These are phyloP conservation scores for Chrysoperla carnea DNA, from an alignment of 1,140 invertebrate genomes.

Conservation along the genomic window DNA sequence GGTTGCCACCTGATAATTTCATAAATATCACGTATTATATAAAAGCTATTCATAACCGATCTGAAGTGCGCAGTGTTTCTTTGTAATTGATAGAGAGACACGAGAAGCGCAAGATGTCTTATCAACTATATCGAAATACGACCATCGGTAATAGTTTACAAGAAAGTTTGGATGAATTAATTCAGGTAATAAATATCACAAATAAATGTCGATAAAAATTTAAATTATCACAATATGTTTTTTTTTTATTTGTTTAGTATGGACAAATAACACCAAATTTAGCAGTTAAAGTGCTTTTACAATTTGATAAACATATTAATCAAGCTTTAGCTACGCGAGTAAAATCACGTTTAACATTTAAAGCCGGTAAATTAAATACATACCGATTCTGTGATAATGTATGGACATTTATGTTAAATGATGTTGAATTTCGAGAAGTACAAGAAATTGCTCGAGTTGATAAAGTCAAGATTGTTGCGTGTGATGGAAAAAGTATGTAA, in stretches of 20 bases:
- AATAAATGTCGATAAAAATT: conserved; percentile 7
- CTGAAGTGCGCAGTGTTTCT: neutral
- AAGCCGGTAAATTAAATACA: conserved; percentile 93
- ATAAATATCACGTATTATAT: neutral
- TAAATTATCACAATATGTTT: conserved; percentile 1
- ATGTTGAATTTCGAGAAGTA: conserved; percentile 94
- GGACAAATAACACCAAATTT: conserved; percentile 87
- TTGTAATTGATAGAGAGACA: neutral
- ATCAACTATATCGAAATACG: conserved; percentile 95
- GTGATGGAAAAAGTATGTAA: conserved; percentile 91
- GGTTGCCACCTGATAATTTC: no score
- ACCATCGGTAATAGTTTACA: conserved; percentile 92
- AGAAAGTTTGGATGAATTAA: conserved; percentile 87
- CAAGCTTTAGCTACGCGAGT: conserved; percentile 81
- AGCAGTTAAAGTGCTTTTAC: conserved; percentile 80
- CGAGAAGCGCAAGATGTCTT: conserved; percentile 46
- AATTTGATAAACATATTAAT: conserved; percentile 97
- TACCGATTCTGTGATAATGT: conserved; percentile 99
- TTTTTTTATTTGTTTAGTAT: conserved; percentile 50
- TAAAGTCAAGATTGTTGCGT: conserved; percentile 98
- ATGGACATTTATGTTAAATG: conserved; percentile 98
- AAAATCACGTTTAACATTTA: conserved; percentile 84
- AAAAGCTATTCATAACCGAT: neutral
- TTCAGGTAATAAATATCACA: conserved; percentile 37
- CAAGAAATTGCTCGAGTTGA: conserved; percentile 88